Conservation (phyloP, 2,797 vertebrate species). For the Silurus aristotelis region DNA sequence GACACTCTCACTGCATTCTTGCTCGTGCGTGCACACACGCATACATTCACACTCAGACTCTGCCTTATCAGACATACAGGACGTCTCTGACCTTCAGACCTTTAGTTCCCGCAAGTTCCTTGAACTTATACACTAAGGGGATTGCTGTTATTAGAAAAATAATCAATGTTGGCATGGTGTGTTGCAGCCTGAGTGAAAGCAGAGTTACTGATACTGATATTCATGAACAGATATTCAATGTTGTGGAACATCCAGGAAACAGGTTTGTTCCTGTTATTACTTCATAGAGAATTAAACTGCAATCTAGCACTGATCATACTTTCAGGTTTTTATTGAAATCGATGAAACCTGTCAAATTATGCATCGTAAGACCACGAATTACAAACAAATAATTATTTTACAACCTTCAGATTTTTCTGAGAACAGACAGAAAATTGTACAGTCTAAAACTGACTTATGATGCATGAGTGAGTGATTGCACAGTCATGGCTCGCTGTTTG, state of each 20-base stretch:
- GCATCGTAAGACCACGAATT: neutral
- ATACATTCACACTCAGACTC: neutral
- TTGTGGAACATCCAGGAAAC: neutral
- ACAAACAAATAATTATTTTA: too few species aligned
- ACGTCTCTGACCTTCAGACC: neutral
- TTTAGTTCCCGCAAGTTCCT: neutral
- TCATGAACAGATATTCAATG: neutral
- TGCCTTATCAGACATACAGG: neutral
- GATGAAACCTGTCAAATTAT: neutral
- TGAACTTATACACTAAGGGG: neutral
- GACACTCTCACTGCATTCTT: constrained; percentile 53
- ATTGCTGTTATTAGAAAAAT: neutral
- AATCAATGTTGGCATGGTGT: neutral
- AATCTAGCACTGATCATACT: too few species aligned
- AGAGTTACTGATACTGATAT: neutral
- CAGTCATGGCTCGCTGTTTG: neutral
- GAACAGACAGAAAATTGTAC: neutral
- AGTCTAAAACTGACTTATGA: neutral
- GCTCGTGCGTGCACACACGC: constrained; percentile 33
- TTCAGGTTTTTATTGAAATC: neutral
- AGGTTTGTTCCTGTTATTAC: neutral
- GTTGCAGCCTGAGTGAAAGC: neutral
- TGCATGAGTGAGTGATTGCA: neutral
- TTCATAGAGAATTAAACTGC: neutral
- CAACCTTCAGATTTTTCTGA: too few species aligned